Conservation (phyloP, 2,797 vertebrate genomes). For the Aselliscus stoliczkanus region DNA sequence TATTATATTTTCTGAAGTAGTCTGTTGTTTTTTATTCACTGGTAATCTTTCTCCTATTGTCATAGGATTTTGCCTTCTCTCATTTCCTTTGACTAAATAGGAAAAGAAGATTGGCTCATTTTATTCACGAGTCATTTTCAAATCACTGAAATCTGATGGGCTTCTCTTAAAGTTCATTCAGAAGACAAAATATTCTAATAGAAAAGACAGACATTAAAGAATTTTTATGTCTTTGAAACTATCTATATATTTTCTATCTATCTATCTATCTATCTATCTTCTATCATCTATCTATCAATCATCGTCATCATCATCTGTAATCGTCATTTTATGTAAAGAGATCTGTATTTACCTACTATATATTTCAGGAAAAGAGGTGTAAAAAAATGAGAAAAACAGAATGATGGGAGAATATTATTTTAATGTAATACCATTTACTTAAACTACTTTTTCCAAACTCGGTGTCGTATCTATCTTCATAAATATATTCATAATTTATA, state of each 20-base stretch:
- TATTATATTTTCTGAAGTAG: constrained; percentile 17
- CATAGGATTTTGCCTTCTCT: not conserved
- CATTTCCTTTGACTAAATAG: not conserved
- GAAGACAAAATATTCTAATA: not conserved
- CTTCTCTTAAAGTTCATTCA: not conserved
- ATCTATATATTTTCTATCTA: not conserved
- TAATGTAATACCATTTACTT: not conserved
- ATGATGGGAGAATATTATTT: not conserved
- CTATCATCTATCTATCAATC: too few relatives aligned
- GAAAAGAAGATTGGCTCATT: not conserved
- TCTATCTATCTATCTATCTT: not conserved
- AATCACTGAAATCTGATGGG: not conserved
- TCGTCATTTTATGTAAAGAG: not conserved
- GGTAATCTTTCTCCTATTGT: not conserved
- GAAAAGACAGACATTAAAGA: not conserved
- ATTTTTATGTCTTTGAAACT: not conserved
- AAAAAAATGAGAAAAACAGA: not conserved
- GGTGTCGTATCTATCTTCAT: not conserved
- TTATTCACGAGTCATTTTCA: not conserved
- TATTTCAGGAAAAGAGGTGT: not conserved
- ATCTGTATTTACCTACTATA: not conserved
- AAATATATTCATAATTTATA: not conserved
- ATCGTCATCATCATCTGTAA: not conserved
- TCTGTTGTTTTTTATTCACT: constrained; percentile 16
- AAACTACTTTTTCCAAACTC: not conserved